phyloP scores from a whole-genome alignment of 2,113 vertebrate genomes.

The Carlito syrichta region DNA sequence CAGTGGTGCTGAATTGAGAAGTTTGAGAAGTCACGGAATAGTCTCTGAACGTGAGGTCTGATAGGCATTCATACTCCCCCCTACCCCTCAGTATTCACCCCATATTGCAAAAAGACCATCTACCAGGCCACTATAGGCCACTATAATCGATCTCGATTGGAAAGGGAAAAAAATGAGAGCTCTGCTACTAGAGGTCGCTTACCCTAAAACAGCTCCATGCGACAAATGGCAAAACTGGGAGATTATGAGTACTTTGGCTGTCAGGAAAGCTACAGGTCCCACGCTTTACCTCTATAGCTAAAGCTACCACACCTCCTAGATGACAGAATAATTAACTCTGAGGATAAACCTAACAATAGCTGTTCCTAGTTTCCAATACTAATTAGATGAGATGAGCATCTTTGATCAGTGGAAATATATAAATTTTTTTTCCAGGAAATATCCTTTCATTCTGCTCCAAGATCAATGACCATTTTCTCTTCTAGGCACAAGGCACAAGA shows the following conservation, averaged over 20 bases:
- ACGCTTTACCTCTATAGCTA: not conserved
- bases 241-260: not conserved
- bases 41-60: not conserved
- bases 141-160: not conserved
- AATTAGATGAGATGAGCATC: not conserved
- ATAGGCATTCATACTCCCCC: fast-evolving
- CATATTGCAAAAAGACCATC: not conserved
- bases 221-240: not conserved
- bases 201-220: not conserved
- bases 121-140: not conserved
- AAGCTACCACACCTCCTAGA: no score
- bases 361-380: not conserved
- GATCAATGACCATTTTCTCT: not conserved
- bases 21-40: not conserved
- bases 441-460: not conserved
- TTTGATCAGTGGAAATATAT: not conserved
- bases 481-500: not conserved
- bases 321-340: not conserved
- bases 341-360: fast-evolving
- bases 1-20: not conserved
- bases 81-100: not conserved
- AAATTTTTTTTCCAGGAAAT: not conserved
- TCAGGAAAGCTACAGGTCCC: not conserved
- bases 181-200: not conserved
- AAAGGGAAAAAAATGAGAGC: not conserved